Percentiles rank a stretch among this genome's conserved stretches.
phyloP scores from a whole-genome alignment of 37 sponge, comb jelly and placozoan species.

The Lycopodina hypogea region DNA sequence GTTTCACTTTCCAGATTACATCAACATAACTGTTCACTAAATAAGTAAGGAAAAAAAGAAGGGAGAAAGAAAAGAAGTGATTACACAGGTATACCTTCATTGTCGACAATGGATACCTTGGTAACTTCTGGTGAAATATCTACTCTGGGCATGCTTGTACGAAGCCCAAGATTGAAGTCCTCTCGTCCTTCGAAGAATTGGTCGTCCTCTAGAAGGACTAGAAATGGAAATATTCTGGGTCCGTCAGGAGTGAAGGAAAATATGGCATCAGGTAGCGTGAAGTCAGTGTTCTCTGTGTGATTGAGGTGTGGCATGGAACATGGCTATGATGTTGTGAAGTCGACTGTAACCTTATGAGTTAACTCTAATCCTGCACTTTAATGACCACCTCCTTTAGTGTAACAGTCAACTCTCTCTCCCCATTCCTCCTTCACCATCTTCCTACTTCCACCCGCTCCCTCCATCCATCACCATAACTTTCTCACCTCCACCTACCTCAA shows the following conservation, averaged over 20 bases:
- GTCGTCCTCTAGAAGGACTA: conserved; percentile 9
- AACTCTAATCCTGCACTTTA: too few species aligned
- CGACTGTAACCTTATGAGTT: too few species aligned
- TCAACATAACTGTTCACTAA: too few species aligned
- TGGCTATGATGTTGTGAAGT: too few species aligned
- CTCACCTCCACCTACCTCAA: not conserved
- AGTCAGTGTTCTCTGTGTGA: conserved; percentile 5
- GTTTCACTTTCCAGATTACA: too few species aligned
- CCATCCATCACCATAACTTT: not conserved
- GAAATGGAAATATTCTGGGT: not conserved
- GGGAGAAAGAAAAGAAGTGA: too few species aligned
- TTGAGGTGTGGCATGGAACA: not conserved
- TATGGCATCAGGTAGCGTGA: not conserved
- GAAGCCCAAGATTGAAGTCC: conserved; percentile 1
- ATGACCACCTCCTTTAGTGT: too few species aligned
- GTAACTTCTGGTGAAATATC: not conserved
- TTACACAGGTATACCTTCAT: too few species aligned
- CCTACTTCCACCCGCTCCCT: not conserved
- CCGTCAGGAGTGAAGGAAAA: conserved; percentile 1
- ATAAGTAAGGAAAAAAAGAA: too few species aligned
- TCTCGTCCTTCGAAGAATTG: conserved; percentile 21
- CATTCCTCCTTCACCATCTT: too few species aligned
- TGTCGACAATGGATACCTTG: conserved; percentile 1
- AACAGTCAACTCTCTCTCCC: not conserved
- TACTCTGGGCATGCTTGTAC: not conserved